phyloP scores from a whole-genome alignment of 2,888 invertebrate genomes.

The Pedicia rivosa region DNA sequence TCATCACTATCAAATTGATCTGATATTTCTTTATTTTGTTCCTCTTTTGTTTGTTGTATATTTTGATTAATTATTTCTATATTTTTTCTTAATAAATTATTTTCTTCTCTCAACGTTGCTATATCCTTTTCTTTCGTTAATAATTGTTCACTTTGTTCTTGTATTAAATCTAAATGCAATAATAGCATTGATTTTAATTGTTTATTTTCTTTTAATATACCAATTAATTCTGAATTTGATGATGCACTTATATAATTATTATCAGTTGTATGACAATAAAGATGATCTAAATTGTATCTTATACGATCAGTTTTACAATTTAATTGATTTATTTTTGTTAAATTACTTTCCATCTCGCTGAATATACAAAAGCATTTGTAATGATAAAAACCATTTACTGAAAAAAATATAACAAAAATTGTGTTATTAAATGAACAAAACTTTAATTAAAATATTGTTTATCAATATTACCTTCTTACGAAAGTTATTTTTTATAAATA shows the following conservation, averaged over 20 bases:
- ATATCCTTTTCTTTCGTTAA: conserved; percentile 63
- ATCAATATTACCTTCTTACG: too few species aligned
- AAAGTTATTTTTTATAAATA: too few species aligned
- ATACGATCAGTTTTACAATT: conserved; percentile 2
- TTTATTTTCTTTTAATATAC: conserved; percentile 27
- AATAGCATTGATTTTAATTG: conserved; percentile 56
- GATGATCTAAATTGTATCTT: conserved; percentile 18
- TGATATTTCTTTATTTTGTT: background rate
- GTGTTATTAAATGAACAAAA: too few species aligned
- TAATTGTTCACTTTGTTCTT: conserved; percentile 76
- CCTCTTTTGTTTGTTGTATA: background rate
- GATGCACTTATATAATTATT: conserved; percentile 18
- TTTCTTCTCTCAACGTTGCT: conserved; percentile 54
- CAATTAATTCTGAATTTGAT: conserved; percentile 17
- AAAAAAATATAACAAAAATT: too few species aligned
- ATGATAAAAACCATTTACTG: too few species aligned
- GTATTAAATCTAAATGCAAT: conserved; percentile 73
- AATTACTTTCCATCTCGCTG: too few species aligned
- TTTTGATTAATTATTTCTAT: conserved; percentile 17
- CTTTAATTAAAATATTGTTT: too few species aligned
- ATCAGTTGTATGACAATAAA: conserved; percentile 22
- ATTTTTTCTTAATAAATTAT: conserved; percentile 50
- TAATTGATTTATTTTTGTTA: conserved; percentile 2
- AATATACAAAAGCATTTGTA: too few species aligned
- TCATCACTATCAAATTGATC: conserved; percentile 8